Evolutionary conservation across 2,113 vertebrate genomes (phyloP), one percentile per base, ranked within the genome.

Genomic region (Microcebus lehilahytsara): DNA sequence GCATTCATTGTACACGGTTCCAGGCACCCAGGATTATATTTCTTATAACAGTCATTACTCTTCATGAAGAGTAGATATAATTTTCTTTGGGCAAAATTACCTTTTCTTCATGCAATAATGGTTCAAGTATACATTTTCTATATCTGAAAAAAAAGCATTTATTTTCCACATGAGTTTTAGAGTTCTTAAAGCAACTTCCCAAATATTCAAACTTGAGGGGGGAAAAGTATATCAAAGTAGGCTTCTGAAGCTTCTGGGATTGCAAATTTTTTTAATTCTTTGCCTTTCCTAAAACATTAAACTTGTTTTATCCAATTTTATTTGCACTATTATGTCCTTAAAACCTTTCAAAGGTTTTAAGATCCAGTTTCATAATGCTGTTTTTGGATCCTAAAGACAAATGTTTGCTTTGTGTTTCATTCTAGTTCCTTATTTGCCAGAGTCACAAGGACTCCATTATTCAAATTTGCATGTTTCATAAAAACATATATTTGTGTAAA

Each of bases 401-500:
- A 85, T 0, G 0, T 64, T 91, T 51, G 4, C 87, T 93, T 84
- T 94, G 85, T 77, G 37, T 79, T 96, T 78, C 77, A 64, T 64
- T 80, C 22, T 42, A 88, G 42, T 95, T 97, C 91, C 91, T 96
- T 84, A 89, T 97, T 89, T 72, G 72, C 96, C 11, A 89, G 74
- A 86, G 56, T 84, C 6, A 66, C 64, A 95, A 97, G 85, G 46
- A 72, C 81, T 74, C 49, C 64, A 85, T 84, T 97, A 81, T 97
- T 97, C 19, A 92, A 80, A 96, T 97, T 97, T 96, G 95, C 92
- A 93, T 97, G 85, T n/a, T 66, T 51, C 75, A 96, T 92, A 91
- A 95, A 97, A 95, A 97, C 86, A 71, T 5, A 25, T 75, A 95
- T 97, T 97, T 97, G 87, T 92, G 51, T 97, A 96, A 85, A 97